Evolutionary conservation across 2,113 vertebrate species (phyloP).

Genomic region (Sisor rabdophorus): DNA sequence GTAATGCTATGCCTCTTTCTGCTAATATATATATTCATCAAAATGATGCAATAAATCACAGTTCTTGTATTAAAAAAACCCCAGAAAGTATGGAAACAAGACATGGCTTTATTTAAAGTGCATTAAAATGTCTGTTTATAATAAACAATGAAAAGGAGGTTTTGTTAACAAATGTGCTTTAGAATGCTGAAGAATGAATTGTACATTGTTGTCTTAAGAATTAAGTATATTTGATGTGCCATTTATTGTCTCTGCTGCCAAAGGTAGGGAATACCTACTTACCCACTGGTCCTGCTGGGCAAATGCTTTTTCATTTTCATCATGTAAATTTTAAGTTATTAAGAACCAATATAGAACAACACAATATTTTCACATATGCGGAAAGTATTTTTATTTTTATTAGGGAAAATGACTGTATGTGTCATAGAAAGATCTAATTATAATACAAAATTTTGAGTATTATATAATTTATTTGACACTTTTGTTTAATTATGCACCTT

Average conservation of each 20-base stretch:
- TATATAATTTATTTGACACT: constrained; percentile 1
- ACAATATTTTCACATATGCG: neutral
- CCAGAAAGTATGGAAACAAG: neutral
- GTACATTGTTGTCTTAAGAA: constrained; percentile 15
- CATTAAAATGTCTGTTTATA: neutral
- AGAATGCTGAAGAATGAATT: constrained; percentile 16
- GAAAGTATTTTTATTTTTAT: neutral
- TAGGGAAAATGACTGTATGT: neutral
- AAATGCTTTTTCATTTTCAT: constrained; percentile 3
- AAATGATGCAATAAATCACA: constrained; percentile 22
- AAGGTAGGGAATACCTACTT: neutral
- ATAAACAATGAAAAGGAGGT: neutral
- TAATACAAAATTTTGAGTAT: neutral
- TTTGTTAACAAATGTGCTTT: constrained; percentile 4
- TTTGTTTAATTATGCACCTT: constrained; percentile 6
- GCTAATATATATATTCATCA: neutral
- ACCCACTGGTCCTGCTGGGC: neutral
- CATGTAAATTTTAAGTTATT: too few species aligned
- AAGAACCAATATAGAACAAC: neutral
- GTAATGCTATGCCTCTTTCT: neutral
- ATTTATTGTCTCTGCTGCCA: constrained; percentile 16
- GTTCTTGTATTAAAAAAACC: constrained; percentile 6
- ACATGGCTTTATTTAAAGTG: neutral
- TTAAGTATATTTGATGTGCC: neutral
- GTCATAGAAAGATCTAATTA: neutral